Evolutionary conservation across 2,888 invertebrate species (phyloP), one percentile per base, ranked within the genome.

Genomic region (Sesamia inferens): DNA sequence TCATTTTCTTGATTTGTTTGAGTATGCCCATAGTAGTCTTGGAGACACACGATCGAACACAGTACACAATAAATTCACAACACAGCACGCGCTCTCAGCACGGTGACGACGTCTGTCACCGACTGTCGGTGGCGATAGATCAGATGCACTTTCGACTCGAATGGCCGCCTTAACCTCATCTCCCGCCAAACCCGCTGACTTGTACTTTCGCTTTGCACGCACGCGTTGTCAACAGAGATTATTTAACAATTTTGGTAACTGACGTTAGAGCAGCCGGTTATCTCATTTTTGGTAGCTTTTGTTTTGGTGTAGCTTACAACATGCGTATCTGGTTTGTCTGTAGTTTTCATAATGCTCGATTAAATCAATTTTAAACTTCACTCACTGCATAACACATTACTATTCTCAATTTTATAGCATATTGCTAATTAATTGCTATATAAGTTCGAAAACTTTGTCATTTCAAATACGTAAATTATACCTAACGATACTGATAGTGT

Each of bases 1-100:
- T 92, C 89, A 96, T 95, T 90, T 92, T 95, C 90, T 94, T 95
- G 64, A 96, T 93, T 85, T 96, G 96, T 89, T 96, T 95, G 71
- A 96, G 87, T 87, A 96, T 95, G 66, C 96, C 96, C 96, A 96
- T 96, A 66, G 79, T 83, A 73, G 54, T 55, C 54, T 54, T 39
- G 6, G 54, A 54, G 54, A 48, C 31, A 65, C 58, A 63, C 68
- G 68, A 69, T 77, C 83, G 78, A 70, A 74, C 85, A 88, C 82
- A 76, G 80, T 81, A 74, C 73, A 81, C 81, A 85, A 71, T 51
- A 74, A 71, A 78, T 79, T 80, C 75, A 85, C 79, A 85, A 78
- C 78, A 80, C 68, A 71, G 72, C 77, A 78, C 81, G 79, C 84
- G 85, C 79, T 80, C 74, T 81, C 81, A 81, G 80, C 89, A 84